Evolutionary conservation across 2,888 invertebrate genomes (phyloP).

Genomic region (Ochlodes sylvanus): DNA sequence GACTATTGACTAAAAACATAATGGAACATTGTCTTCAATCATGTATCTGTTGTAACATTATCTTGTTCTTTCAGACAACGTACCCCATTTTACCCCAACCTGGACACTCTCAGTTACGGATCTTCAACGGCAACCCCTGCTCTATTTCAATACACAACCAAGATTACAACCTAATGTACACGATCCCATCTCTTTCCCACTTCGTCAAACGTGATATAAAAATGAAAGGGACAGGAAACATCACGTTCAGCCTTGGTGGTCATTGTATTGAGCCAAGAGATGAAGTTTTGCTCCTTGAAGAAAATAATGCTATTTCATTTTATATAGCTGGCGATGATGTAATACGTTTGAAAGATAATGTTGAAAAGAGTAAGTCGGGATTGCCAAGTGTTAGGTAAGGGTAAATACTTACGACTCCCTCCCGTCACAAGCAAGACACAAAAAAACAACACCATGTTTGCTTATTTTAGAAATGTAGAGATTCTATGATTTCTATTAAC

Average conservation of each 20-base stretch:
- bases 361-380: constrained; percentile 83
- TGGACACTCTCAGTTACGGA: constrained; percentile 84
- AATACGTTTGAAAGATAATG: constrained; percentile 67
- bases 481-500: no score
- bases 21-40: no score
- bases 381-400: constrained; percentile 83
- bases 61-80: constrained; percentile 73
- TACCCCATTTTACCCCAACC: constrained; percentile 83
- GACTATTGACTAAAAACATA: no score
- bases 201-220: constrained; percentile 57
- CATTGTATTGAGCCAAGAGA: constrained; percentile 55
- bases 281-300: constrained; percentile 57
- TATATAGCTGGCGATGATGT: constrained; percentile 56
- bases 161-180: constrained; percentile 60
- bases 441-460: no score
- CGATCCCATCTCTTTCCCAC: constrained; percentile 59
- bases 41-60: background rate
- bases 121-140: constrained; percentile 85
- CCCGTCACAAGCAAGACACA: no score
- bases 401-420: constrained; percentile 23
- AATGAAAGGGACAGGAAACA: constrained; percentile 48
- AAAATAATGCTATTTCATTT: constrained; percentile 64
- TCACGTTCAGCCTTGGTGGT: constrained; percentile 55
- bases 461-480: no score
- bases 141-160: constrained; percentile 77